Conservation (phyloP, 2,888 invertebrate species). For the Andrena trimmerana region DNA sequence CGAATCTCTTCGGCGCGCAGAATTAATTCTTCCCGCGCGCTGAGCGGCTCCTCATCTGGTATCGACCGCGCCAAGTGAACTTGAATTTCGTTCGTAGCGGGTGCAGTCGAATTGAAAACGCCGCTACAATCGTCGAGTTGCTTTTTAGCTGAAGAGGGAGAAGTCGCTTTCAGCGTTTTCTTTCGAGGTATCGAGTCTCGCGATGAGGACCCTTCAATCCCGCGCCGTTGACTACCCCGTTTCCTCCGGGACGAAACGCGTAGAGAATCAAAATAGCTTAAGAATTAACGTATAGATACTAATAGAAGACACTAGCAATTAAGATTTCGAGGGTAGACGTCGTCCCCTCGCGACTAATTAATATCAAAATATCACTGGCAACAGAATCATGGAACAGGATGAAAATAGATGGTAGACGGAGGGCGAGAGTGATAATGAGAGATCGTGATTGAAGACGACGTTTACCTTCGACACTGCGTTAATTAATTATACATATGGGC, state of each 20-base stretch:
- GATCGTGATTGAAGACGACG: conserved; percentile 32
- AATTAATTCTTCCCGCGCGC: background rate
- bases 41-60: background rate
- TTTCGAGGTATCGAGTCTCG: conserved; percentile 24
- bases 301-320: conserved; percentile 48
- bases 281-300: conserved; percentile 40
- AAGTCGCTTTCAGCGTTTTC: conserved; percentile 37
- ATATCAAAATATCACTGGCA: background rate
- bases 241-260: conserved; percentile 30
- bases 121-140: background rate
- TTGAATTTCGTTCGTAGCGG: background rate
- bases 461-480: conserved; percentile 52
- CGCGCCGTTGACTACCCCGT: conserved; percentile 22
- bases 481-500: conserved; percentile 78
- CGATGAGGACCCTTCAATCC: conserved; percentile 2
- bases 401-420: background rate
- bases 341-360: background rate
- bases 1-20: background rate
- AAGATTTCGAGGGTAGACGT: conserved; percentile 43
- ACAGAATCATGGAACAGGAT: no score
- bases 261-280: conserved; percentile 46
- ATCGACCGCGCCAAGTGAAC: conserved; percentile 2
- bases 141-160: conserved; percentile 11
- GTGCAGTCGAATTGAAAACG: background rate
- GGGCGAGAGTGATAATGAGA: background rate